Base-by-base conservation (phyloP, 2,113 vertebrate species). In the Cichladusa arquata region DNA sequence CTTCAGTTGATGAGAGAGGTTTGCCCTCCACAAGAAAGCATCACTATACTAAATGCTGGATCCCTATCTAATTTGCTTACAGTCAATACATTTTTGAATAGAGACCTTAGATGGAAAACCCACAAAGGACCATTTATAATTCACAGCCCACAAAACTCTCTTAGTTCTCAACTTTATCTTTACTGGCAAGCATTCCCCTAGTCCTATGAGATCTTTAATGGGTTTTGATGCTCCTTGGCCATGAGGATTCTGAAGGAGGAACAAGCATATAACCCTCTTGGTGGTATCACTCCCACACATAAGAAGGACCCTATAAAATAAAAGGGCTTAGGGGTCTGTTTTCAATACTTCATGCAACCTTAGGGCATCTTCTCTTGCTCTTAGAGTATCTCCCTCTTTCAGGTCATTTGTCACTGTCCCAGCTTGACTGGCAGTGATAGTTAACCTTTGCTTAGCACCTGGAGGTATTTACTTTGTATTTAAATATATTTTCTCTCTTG, bases 401-500 rank as follows among this genome's bases (percentile, higher is more conserved):
- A 40, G 74, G 60, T 66, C 58, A 20, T 95, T 94, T 94, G 81
- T 91, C 87, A 78, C 58, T 92, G 74, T 77, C 54, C 51, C 70
- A 34, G 33, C 80, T 91, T 86, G 74, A 88, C 60, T 87, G 81
- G 38, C 87, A 93, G 38, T 56, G 62, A 66, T 50, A 77, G 74
- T 80, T 92, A 86, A 91, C 90, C 87, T 90, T 88, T 90, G 65
- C 62, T 88, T 76, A 65, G 28, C 54, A 83, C 56, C 74, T 69
- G 38, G 44, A 92, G 54, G 25, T 83, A 90, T 87, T 95, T 95
- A 80, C 81, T 80, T 84, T 73, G 50, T 66, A 34, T 38, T 93
- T 95, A 70, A 70, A 73, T 82, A 31, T 93, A 47, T 92, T 94
- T 93, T 82, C 20, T 62, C n/a, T 70, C 65, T 77, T 91, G 71